Evolutionary conservation across 2,888 invertebrate genomes (phyloP).

Genomic region (Limnephilus auricula): DNA sequence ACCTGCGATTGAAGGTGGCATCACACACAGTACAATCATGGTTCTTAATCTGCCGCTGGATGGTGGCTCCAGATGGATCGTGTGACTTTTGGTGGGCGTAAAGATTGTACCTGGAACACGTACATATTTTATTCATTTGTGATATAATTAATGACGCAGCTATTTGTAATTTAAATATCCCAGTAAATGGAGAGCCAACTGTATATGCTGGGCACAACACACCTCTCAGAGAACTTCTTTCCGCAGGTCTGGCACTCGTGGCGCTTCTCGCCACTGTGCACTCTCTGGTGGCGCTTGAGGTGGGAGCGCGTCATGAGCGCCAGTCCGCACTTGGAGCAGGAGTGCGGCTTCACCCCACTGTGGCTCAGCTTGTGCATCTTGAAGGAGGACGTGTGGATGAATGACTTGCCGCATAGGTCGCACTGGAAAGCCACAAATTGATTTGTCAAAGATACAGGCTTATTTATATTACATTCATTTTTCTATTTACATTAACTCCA

Average conservation of each 20-base stretch:
- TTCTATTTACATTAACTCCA: too few species aligned
- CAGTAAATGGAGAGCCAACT: too few species aligned
- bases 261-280: slow-evolving; percentile 81
- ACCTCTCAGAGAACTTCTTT: slow-evolving; percentile 80
- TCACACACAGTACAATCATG: slow-evolving; percentile 74
- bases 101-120: slow-evolving; percentile 72
- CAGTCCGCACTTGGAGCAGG: slow-evolving; percentile 80
- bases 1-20: slow-evolving; percentile 73
- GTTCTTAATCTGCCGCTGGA: slow-evolving; percentile 66
- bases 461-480: too few species aligned
- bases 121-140: too few species aligned
- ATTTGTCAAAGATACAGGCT: neutral
- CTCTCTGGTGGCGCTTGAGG: slow-evolving; percentile 82
- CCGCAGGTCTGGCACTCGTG: slow-evolving; percentile 79
- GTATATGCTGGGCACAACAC: slow-evolving; percentile 49
- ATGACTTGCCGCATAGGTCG: slow-evolving; percentile 81
- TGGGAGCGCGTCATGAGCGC: slow-evolving; percentile 82
- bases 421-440: slow-evolving; percentile 71
- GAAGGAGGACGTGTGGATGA: slow-evolving; percentile 84
- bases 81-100: slow-evolving; percentile 75
- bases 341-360: slow-evolving; percentile 79
- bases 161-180: too few species aligned
- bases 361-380: slow-evolving; percentile 84
- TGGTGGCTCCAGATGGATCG: slow-evolving; percentile 68
- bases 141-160: too few species aligned